Evolutionary conservation across 2,113 vertebrate species (phyloP).

Genomic region (Heterocephalus glaber): DNA sequence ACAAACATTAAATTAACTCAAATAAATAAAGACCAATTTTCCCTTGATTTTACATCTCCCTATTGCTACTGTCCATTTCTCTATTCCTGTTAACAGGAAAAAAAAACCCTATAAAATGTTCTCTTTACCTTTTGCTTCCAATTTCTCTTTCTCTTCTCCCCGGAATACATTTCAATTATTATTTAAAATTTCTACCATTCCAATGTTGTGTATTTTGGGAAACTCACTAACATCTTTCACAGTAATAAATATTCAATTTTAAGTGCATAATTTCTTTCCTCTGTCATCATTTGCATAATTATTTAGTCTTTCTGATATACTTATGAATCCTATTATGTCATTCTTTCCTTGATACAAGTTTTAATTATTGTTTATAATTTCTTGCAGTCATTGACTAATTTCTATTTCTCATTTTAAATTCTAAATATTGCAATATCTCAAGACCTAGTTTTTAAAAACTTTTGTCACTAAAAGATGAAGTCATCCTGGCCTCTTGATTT

Average conservation of each 20-base stretch:
- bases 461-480: not conserved
- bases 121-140: not conserved
- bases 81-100: not conserved
- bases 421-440: not conserved
- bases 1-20: not conserved
- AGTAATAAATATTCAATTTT: conserved; percentile 1
- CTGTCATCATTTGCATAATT: not conserved
- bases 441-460: not conserved
- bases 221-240: not conserved
- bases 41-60: not conserved
- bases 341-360: not conserved
- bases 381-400: not conserved
- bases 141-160: not conserved
- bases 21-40: not conserved
- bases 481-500: rapidly evolving
- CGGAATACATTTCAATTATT: not conserved
- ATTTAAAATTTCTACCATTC: not conserved
- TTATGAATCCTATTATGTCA: not conserved
- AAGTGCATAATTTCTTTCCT: not conserved
- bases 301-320: not conserved
- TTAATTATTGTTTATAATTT: not conserved
- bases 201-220: not conserved
- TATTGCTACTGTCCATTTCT: not conserved
- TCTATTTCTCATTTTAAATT: not conserved
- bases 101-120: not conserved